Conservation (phyloP, 2,113 vertebrate genomes). For the Tinamus guttatus region DNA sequence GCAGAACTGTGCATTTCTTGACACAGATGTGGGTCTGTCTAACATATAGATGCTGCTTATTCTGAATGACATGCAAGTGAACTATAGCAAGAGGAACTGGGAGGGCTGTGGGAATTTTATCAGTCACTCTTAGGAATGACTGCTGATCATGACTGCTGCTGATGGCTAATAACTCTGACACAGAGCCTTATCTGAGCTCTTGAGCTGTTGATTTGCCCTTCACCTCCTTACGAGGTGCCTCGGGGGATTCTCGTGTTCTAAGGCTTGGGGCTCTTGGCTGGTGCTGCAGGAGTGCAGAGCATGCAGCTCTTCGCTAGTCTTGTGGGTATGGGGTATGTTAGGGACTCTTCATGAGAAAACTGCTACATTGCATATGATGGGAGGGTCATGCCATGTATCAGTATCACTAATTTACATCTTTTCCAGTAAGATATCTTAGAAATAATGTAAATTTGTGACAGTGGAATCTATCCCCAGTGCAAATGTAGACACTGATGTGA, state of each 20-base stretch:
- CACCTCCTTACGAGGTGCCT: neutral
- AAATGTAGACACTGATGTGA: neutral
- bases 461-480: neutral
- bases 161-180: neutral
- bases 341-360: neutral
- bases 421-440: neutral
- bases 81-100: neutral
- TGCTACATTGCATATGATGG: neutral
- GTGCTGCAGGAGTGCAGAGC: neutral
- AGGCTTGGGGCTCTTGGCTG: neutral
- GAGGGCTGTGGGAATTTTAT: neutral
- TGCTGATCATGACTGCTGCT: neutral
- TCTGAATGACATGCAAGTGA: neutral
- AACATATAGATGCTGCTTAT: neutral
- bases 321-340: neutral
- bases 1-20: no score
- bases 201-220: neutral
- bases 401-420: accelerated
- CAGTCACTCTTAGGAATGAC: neutral
- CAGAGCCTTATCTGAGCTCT: neutral
- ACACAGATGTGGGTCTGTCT: neutral
- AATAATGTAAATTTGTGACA: neutral
- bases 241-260: accelerated
- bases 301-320: neutral
- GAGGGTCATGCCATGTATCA: accelerated